phyloP scores from a whole-genome alignment of 2,797 vertebrate species.

The Chloroceryle inda region DNA sequence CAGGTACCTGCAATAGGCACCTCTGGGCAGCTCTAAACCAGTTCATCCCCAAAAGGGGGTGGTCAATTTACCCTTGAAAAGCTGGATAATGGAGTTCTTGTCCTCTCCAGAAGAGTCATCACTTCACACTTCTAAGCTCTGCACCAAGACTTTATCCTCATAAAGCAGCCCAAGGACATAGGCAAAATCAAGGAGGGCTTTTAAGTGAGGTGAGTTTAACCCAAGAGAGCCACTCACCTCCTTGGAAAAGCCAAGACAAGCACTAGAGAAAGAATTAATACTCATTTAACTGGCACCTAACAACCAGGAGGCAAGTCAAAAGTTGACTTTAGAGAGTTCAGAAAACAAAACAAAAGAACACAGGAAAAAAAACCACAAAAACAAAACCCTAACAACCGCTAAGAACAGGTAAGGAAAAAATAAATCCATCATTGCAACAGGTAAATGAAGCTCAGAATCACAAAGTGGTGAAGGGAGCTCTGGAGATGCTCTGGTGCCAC shows the following conservation, averaged over 20 bases:
- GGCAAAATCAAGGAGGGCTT: background rate
- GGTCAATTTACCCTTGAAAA: background rate
- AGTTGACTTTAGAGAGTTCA: background rate
- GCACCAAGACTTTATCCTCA: fast-evolving
- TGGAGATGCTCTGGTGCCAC: too few relatives aligned
- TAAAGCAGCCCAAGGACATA: fast-evolving
- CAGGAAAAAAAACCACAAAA: too few relatives aligned
- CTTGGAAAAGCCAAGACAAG: background rate
- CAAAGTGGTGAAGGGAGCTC: too few relatives aligned
- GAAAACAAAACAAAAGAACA: background rate
- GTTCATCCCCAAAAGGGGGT: background rate
- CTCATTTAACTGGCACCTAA: background rate
- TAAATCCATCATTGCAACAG: background rate
- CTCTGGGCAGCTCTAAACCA: background rate
- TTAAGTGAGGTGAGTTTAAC: background rate
- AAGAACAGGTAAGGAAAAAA: background rate
- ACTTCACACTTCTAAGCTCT: background rate
- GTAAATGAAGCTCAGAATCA: background rate
- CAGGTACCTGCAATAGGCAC: fast-evolving
- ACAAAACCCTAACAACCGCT: background rate
- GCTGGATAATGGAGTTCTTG: fast-evolving
- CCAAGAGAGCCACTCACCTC: background rate
- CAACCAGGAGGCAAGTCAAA: background rate
- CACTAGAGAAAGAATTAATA: background rate
- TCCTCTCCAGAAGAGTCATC: background rate